phyloP scores from a whole-genome alignment of 2,797 vertebrate genomes.

The Steatocranus sp. region DNA sequence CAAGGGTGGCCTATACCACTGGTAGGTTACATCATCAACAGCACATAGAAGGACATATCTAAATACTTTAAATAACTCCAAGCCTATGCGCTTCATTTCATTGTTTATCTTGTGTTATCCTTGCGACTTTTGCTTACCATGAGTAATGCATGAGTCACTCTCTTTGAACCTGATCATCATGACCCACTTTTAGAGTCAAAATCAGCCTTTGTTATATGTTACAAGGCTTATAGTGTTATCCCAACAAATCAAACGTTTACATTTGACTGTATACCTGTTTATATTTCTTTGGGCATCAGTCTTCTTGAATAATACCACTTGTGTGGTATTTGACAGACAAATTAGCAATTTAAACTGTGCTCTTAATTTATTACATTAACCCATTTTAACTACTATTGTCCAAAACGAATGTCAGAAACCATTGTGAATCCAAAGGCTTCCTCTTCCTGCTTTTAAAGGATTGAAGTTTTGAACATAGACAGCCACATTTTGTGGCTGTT shows the following conservation, averaged over 20 bases:
- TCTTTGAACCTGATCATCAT: constrained; percentile 40
- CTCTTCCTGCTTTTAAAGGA: not conserved
- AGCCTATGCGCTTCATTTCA: not conserved
- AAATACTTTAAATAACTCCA: constrained; percentile 8
- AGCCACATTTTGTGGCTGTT: constrained; percentile 1
- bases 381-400: not conserved
- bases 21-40: not conserved
- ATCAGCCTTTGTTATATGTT: constrained; percentile 21
- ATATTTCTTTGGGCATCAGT: not conserved
- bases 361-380: not conserved
- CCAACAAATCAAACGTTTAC: not conserved
- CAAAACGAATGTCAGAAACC: not conserved
- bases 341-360: not conserved
- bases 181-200: constrained; percentile 39
- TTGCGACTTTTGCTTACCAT: constrained; percentile 24
- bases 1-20: not conserved
- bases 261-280: not conserved
- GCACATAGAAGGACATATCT: not conserved
- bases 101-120: constrained; percentile 21
- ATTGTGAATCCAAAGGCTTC: not conserved
- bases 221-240: constrained; percentile 10
- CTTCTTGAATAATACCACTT: not conserved
- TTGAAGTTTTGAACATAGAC: not conserved
- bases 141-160: constrained; percentile 33
- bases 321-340: not conserved